phyloP scores from a whole-genome alignment of 2,888 invertebrate species.

The Thysanoteuthis rhombus region DNA sequence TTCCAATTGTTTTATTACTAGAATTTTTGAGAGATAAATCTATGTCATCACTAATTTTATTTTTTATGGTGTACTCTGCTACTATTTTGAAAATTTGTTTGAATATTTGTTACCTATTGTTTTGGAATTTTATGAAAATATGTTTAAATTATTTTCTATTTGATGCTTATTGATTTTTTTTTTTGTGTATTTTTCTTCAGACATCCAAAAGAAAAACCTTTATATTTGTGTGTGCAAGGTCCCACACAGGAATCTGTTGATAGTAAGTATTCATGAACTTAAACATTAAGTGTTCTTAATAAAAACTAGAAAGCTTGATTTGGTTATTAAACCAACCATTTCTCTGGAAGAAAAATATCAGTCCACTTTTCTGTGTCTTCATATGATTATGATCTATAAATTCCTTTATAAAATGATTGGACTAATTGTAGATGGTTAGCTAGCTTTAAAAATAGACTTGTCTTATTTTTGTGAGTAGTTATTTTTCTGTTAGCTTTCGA shows the following conservation, averaged over 20 bases:
- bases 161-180: not conserved
- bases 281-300: not conserved
- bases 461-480: not conserved
- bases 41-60: too few relatives aligned
- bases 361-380: not conserved
- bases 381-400: not conserved
- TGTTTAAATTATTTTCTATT: not conserved
- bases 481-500: not conserved
- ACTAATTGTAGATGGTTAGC: too few relatives aligned
- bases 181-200: not conserved
- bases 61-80: too few relatives aligned
- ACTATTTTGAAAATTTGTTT: too few relatives aligned
- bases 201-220: constrained; percentile 69
- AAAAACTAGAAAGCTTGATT: not conserved
- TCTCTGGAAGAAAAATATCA: not conserved
- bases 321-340: not conserved
- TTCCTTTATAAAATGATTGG: not conserved
- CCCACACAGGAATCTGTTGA: constrained; percentile 71
- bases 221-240: constrained; percentile 73
- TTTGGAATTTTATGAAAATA: too few relatives aligned
- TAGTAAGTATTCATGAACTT: constrained; percentile 55
- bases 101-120: too few relatives aligned
- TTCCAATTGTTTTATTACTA: too few relatives aligned
- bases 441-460: not conserved
- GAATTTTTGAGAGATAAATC: too few relatives aligned